phyloP scores from a whole-genome alignment of 2,888 invertebrate genomes.

The Synergus gifuensis region DNA sequence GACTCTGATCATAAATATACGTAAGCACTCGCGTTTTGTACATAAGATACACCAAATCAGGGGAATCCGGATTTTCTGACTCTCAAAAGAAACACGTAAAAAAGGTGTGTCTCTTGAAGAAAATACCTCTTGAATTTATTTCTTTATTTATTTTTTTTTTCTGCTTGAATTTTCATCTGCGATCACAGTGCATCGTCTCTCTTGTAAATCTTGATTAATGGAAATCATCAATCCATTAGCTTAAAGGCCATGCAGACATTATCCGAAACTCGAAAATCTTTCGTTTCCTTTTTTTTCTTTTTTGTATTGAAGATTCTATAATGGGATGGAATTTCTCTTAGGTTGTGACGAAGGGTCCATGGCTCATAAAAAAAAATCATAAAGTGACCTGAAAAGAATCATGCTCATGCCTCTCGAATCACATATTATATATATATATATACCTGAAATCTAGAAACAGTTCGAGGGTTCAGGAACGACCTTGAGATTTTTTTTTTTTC shows the following conservation, averaged over 20 bases:
- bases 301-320: not conserved
- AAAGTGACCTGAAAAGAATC: conserved; percentile 24
- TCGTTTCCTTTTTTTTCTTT: not conserved
- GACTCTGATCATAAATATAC: conserved; percentile 56
- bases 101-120: not conserved
- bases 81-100: not conserved
- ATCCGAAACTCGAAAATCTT: not conserved
- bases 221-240: not conserved
- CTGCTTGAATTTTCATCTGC: not conserved
- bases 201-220: not conserved
- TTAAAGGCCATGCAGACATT: not conserved
- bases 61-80: conserved; percentile 14
- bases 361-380: not conserved
- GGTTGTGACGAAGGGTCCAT: not conserved
- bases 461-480: conserved; percentile 15
- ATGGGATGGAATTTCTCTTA: conserved; percentile 10
- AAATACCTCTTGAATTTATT: not conserved
- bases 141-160: too few species aligned
- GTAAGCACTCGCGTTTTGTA: conserved; percentile 36
- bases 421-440: not conserved
- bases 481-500: not conserved
- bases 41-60: conserved; percentile 23
- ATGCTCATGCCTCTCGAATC: conserved; percentile 8
- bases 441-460: not conserved
- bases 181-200: not conserved